Base-by-base conservation (phyloP, 1,140 invertebrate genomes). In the Battus philenor region DNA sequence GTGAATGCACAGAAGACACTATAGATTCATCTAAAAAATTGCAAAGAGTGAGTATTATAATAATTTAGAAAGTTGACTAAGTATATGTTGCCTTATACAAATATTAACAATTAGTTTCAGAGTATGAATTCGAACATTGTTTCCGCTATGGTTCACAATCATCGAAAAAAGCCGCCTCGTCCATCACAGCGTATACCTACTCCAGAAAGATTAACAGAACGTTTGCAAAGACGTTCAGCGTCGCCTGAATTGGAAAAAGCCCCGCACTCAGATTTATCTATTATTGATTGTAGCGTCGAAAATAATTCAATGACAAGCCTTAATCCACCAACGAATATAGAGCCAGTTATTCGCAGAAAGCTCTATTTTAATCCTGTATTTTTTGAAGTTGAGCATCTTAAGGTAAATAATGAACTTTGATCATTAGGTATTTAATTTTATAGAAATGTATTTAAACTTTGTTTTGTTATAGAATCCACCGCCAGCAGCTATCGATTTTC, bases 291-390 rank as follows among this genome's bases (percentile, higher is more conserved):
- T 38, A 78, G 58, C 46, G 47, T 75, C 6, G 72, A 76, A 44
- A 69, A 56, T 41, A 60, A 71, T 50, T 44, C 44, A 0, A 17
- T 49, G 4, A 59, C 56, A 9, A 71, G 44, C 41, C 45, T 64
- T 20, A 60, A 66, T 1, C 58, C 68, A 13, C 50, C 68, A 4
- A 59, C 70, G n/a, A 68, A 71, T 50, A 71, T 73, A 11, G 77
- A 81, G 36, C 64, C 72, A 20, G 65, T 59, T 1, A 57, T 77
- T 10, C 66, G 93, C 39, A 90, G 91, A 57, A 95, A 95, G 64
- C 85, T 95, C 0, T 95, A 95, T 68, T 95, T 96, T 58, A 95
- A 95, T 84, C 94, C 94, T 1, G 93, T 93, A 1, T 95, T 95
- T 67, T 95, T 96, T 66, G 94, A 96, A 64, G 91, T 91, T 2